Percentiles rank a stretch among this genome's conserved stretches.
Conservation (phyloP, 1,140 invertebrate genomes). For the Heliconius melpomene region DNA sequence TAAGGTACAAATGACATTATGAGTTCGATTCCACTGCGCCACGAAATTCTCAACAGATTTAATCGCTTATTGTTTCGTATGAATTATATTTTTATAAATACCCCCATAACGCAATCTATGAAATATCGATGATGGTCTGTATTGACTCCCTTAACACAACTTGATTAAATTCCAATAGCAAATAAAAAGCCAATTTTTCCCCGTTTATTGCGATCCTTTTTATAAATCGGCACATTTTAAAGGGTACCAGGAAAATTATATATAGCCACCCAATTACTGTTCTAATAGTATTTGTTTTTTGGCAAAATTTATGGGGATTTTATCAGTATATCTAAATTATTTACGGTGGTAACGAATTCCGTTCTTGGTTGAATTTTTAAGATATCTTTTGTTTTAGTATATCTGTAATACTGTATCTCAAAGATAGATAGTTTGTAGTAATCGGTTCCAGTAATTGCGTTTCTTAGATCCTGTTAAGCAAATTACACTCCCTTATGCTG, state of each 20-base stretch:
- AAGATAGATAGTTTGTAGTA: too few relatives aligned
- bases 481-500: too few relatives aligned
- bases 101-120: neutral
- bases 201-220: constrained; percentile 15
- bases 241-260: constrained; percentile 17
- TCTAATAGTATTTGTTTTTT: neutral
- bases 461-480: too few relatives aligned
- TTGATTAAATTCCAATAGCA: constrained; percentile 23
- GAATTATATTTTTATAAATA: too few relatives aligned
- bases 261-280: neutral
- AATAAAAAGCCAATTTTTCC: constrained; percentile 21
- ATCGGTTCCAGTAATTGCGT: too few relatives aligned
- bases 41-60: too few relatives aligned
- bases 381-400: too few relatives aligned
- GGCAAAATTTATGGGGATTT: neutral
- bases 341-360: neutral
- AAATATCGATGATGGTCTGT: neutral
- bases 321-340: neutral
- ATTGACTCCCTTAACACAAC: neutral
- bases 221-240: constrained; percentile 5
- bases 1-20: too few relatives aligned
- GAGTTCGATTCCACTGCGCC: too few relatives aligned
- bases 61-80: too few relatives aligned
- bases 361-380: neutral
- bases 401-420: too few relatives aligned